phyloP scores from a whole-genome alignment of 1,140 invertebrate species.

The Drosophila mojavensis region DNA sequence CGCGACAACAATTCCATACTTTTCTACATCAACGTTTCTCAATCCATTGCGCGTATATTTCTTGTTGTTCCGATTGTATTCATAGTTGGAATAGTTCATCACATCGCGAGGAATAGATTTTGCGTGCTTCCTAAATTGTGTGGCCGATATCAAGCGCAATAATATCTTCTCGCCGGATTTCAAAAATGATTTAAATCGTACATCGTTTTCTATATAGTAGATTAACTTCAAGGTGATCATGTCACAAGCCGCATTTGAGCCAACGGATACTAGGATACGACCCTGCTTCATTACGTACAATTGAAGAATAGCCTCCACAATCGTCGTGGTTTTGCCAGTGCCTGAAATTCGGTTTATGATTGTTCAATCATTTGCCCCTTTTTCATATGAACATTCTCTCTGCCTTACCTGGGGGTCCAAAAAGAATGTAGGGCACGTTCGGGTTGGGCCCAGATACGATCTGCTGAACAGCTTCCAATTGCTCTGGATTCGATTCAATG shows the following conservation, averaged over 20 bases:
- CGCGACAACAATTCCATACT: conserved; percentile 60
- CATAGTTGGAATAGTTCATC: conserved; percentile 49
- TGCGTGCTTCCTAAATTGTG: conserved; percentile 60
- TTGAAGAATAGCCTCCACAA: conserved; percentile 88
- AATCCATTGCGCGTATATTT: conserved; percentile 5
- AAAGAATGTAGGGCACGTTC: conserved; percentile 63
- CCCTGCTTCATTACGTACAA: conserved; percentile 74
- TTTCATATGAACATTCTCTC: neutral
- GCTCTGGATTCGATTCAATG: conserved; percentile 64
- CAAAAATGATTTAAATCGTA: neutral
- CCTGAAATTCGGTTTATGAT: conserved; percentile 39
- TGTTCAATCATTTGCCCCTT: neutral
- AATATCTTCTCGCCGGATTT: neutral
- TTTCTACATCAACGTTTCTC: conserved; percentile 19
- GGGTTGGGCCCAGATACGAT: conserved; percentile 64
- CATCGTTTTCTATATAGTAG: conserved; percentile 75
- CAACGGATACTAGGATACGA: conserved; percentile 88
- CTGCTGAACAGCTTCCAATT: conserved; percentile 61
- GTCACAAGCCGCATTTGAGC: conserved; percentile 92
- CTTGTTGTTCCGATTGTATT: neutral
- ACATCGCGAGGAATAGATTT: conserved; percentile 21
- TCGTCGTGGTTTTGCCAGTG: conserved; percentile 91
- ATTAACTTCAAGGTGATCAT: conserved; percentile 86
- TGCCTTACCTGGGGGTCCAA: conserved; percentile 73
- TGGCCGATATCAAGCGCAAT: conserved; percentile 41